Base-by-base conservation (phyloP, 2,888 invertebrate species). In the Nephrocerus scutellatus region DNA sequence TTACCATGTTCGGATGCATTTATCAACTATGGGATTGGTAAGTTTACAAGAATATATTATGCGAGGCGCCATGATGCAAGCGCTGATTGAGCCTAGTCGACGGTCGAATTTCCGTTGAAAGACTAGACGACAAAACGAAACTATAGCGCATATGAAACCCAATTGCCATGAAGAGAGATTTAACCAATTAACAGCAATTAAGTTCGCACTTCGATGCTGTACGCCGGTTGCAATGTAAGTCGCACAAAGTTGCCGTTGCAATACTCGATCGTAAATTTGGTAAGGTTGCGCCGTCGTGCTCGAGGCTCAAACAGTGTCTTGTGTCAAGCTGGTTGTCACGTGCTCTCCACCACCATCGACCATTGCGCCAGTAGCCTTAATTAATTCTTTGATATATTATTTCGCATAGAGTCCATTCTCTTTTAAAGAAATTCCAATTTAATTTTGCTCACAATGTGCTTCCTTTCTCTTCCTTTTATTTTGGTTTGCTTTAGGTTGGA, bases 11-110 rank as follows among this genome's bases (percentile, higher is more conserved):
- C 59, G 72, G 74, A 54, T 78, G 78, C 63, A 70, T 78, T 55
- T 77, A 76, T 73, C 74, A 76, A 58, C 67, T 76, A 46, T 75
- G 76, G 72, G 75, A 76, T 59, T 76, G 74, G 74, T 74, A 63
- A 74, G 74, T 65, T 51, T 29, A 36, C 12, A 21, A 39, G 40
- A 33, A 26, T 22, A 28, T 20, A 37, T 24, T 21, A 33, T 22
- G 31, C 14, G 16, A 24, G 25, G 18, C 25, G 26, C 7, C 19
- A 36, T 23, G 20, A 16, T n/a, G n/a, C n/a, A n/a, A n/a, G n/a
- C n/a, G n/a, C n/a, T n/a, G n/a, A n/a, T n/a, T n/a, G n/a, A n/a
- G n/a, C n/a, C n/a, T n/a, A n/a, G n/a, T n/a, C n/a, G n/a, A n/a
- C n/a, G n/a, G n/a, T n/a, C n/a, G n/a, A n/a, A n/a, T n/a, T n/a